These are phyloP conservation scores for Pangasius larnaudii DNA, from an alignment of 2,797 vertebrate species.

Conservation along the genomic window DNA sequence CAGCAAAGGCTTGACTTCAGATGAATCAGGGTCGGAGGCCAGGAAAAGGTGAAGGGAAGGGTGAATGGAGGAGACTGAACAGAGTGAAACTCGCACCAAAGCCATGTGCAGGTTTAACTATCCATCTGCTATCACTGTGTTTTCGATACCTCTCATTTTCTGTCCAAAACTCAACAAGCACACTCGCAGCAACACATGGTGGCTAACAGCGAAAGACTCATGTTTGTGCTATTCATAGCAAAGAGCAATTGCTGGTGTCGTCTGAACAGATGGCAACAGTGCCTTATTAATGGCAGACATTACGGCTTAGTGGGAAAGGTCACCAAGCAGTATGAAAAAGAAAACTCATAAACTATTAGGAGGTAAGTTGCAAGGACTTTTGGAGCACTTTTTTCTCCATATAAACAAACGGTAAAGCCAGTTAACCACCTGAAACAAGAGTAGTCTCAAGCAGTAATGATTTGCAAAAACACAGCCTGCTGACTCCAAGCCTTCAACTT, in stretches of 20 bases:
- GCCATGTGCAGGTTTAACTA: slow-evolving; percentile 1
- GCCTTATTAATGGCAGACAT: slow-evolving; percentile 55
- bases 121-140: background rate
- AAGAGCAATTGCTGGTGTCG: slow-evolving; percentile 53
- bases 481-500: background rate
- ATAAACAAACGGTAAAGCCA: background rate
- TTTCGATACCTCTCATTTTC: slow-evolving; percentile 23
- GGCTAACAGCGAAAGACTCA: slow-evolving; percentile 46
- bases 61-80: background rate
- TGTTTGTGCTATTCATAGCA: slow-evolving; percentile 52
- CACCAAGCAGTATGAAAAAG: slow-evolving; percentile 30
- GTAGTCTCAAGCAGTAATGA: background rate
- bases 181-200: slow-evolving; percentile 27
- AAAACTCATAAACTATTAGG: slow-evolving; percentile 18
- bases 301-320: slow-evolving; percentile 47
- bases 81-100: background rate
- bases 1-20: slow-evolving; percentile 4
- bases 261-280: slow-evolving; percentile 51
- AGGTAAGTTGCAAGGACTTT: slow-evolving; percentile 11
- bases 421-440: background rate
- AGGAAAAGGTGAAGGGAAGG: background rate
- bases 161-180: slow-evolving; percentile 38
- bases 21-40: background rate
- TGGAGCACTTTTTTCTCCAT: background rate
- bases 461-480: background rate